Evolutionary conservation across 2,888 invertebrate species (phyloP), one percentile per base, ranked within the genome.

Genomic region (Iselma pallidipennis): DNA sequence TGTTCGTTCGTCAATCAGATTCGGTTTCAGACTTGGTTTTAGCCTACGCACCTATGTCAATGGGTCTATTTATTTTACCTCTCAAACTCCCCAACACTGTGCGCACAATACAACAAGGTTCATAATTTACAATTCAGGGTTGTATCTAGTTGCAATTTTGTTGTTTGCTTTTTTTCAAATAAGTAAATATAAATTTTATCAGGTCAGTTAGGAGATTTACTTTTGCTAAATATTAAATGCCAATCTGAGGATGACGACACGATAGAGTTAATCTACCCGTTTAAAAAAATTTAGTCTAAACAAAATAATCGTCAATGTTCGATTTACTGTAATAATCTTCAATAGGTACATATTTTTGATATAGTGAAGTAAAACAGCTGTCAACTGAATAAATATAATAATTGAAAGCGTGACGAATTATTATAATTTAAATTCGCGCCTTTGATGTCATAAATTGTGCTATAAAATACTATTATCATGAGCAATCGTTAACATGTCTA

Each of bases 261-360:
- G 45, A 45, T 45, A 21, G 21, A 21, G 21, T 45, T 45, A 45
- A 45, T 45, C 45, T 45, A 45, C 45, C 21, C 21, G 45, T 45
- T 45, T 45, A 21, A 45, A 21, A 45, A 45, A 45, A 45, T n/a
- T n/a, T n/a, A n/a, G n/a, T n/a, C n/a, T 45, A 45, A 45, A 45
- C 45, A 45, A 45, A 45, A 45, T 45, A 12, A 2, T 45, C 21
- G 21, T 19, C 45, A 45, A 45, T 21, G 45, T 45, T 45, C 45
- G 45, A 45, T 45, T 21, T 12, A 45, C 45, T 45, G 21, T 21
- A 45, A 45, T 45, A 45, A 45, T 45, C 21, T 21, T 45, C 10
- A 4, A 45, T 4, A n/a, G n/a, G n/a, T n/a, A n/a, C n/a, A n/a
- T n/a, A n/a, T n/a, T n/a, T n/a, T n/a, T n/a, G n/a, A n/a, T n/a